phyloP scores from a whole-genome alignment of 2,113 vertebrate genomes.

The Ctenomys sociabilis region DNA sequence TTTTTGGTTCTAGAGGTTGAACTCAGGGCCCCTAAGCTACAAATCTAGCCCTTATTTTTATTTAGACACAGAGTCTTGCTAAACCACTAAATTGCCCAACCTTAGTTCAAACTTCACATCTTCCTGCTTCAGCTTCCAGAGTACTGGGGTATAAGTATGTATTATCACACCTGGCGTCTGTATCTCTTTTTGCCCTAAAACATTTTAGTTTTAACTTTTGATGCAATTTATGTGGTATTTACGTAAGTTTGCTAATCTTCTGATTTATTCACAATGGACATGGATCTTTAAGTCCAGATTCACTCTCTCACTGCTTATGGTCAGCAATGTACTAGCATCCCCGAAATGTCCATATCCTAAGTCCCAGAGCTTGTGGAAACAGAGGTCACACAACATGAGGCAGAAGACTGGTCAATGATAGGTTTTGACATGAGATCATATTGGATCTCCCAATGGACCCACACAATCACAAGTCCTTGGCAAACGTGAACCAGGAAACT shows the following conservation, averaged over 20 bases:
- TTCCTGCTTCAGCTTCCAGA: neutral
- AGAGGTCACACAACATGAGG: fast-evolving
- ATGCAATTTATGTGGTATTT: neutral
- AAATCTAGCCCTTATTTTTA: neutral
- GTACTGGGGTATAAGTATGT: neutral
- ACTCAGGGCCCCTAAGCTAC: neutral
- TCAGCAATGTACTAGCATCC: neutral
- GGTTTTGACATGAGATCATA: neutral
- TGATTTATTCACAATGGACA: neutral
- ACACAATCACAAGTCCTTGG: neutral
- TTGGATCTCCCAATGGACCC: neutral
- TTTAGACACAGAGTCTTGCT: neutral
- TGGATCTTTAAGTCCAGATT: neutral
- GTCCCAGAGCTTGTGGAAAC: neutral
- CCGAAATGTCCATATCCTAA: neutral
- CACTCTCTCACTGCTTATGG: neutral
- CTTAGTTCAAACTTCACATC: neutral
- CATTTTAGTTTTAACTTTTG: neutral
- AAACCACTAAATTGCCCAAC: neutral
- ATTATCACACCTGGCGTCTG: neutral
- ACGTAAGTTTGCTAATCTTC: neutral
- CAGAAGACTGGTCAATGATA: neutral
- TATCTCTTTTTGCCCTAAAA: neutral
- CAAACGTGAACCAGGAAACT: neutral
- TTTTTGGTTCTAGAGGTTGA: neutral